Conservation (phyloP, 92 coral and sea anemone genomes). For the Palythoa grandiflora region DNA sequence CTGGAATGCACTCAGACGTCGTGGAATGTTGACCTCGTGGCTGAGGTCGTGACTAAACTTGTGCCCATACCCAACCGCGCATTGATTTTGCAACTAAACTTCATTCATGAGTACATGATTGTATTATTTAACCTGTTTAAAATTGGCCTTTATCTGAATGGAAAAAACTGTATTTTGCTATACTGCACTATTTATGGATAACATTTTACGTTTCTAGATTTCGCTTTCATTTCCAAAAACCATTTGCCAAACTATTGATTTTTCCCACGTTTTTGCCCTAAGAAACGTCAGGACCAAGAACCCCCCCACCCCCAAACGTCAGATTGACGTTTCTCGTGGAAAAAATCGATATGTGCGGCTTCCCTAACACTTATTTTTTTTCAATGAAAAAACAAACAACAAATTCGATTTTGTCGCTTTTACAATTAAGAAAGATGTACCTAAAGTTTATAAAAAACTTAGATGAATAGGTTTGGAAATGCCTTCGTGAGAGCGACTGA, state of each 20-base stretch:
- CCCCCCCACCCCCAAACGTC: too few relatives aligned
- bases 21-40: constrained; percentile 26
- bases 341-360: not conserved
- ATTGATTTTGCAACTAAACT: constrained; percentile 23
- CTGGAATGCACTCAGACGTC: constrained; percentile 10
- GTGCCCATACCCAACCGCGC: constrained; percentile 18
- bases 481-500: too few relatives aligned
- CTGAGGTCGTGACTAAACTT: constrained; percentile 6
- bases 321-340: not conserved
- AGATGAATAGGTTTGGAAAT: too few relatives aligned
- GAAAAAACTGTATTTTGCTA: not conserved
- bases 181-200: not conserved
- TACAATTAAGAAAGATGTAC: too few relatives aligned
- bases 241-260: not conserved
- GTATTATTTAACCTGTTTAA: not conserved
- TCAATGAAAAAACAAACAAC: too few relatives aligned
- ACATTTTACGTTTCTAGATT: not conserved
- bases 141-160: not conserved
- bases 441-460: too few relatives aligned
- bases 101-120: constrained; percentile 32
- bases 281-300: not conserved
- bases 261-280: not conserved
- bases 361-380: too few relatives aligned
- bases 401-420: too few relatives aligned
- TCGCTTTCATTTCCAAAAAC: not conserved